Conservation (phyloP, 1,140 invertebrate genomes). For the Rhagoletis zephyria region DNA sequence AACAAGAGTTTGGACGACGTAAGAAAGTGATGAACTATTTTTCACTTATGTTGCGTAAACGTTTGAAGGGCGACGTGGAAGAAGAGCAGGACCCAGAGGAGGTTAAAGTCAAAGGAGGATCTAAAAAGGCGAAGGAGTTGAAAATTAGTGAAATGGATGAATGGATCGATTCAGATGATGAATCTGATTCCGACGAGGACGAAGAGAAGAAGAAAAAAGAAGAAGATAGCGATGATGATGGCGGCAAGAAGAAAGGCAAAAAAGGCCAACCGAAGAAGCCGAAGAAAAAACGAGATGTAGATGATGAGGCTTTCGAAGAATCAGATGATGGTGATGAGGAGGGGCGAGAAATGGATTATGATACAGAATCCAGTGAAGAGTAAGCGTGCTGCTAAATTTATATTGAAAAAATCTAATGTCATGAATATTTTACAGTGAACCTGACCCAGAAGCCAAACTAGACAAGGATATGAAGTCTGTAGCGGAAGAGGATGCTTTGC, state of each 20-base stretch:
- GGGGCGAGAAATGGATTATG: conserved; percentile 90
- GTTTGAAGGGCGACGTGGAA: conserved; percentile 86
- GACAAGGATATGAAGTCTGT: conserved; percentile 86
- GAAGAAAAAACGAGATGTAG: conserved; percentile 83
- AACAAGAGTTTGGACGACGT: conserved; percentile 93
- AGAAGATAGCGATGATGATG: conserved; percentile 77
- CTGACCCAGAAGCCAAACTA: conserved; percentile 83
- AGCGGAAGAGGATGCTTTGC: conserved; percentile 89
- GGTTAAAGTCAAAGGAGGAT: conserved; percentile 66
- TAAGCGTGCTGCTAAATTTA: conserved; percentile 61
- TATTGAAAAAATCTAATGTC: background rate
- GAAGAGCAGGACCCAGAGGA: conserved; percentile 82
- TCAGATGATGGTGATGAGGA: conserved; percentile 97
- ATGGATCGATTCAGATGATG: conserved; percentile 89
- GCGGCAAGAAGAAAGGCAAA: conserved; percentile 81
- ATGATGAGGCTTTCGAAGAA: conserved; percentile 93
- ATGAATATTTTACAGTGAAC: conserved; percentile 75
- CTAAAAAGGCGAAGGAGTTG: conserved; percentile 79
- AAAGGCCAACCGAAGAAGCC: conserved; percentile 78
- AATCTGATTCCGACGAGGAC: conserved; percentile 77
- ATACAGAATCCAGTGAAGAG: conserved; percentile 86
- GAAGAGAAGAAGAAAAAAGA: conserved; percentile 80
- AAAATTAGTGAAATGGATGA: conserved; percentile 96
- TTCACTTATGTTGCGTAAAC: conserved; percentile 91
- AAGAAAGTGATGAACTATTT: conserved; percentile 97